These are phyloP conservation scores for Geotrypetes seraphini DNA, from an alignment of 2,797 vertebrate species.

Conservation along the genomic window DNA sequence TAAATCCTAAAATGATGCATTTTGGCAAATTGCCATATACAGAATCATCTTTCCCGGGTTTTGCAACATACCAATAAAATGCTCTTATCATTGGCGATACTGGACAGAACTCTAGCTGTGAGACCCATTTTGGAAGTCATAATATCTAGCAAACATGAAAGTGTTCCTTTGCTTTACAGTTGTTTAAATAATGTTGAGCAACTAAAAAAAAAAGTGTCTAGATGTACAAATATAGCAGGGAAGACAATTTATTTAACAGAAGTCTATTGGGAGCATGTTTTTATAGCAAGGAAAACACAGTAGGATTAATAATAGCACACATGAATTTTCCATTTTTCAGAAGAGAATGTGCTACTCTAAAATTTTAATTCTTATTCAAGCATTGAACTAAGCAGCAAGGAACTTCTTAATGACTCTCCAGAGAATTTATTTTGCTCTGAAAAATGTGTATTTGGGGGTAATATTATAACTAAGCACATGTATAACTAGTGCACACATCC, in stretches of 20 bases:
- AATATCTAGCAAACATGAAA: slow-evolving; percentile 9
- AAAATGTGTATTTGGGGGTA: slow-evolving; percentile 17
- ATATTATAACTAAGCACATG: too few relatives aligned
- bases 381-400: slow-evolving; percentile 6
- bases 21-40: not conserved
- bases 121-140: slow-evolving; percentile 2
- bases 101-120: not conserved
- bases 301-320: slow-evolving; percentile 35
- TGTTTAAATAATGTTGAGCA: slow-evolving; percentile 14
- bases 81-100: not conserved
- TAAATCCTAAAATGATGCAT: not conserved
- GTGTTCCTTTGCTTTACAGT: slow-evolving; percentile 21
- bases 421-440: slow-evolving; percentile 5
- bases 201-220: slow-evolving; percentile 30
- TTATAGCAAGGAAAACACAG: slow-evolving; percentile 48
- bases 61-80: not conserved
- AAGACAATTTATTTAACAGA: slow-evolving; percentile 49
- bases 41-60: not conserved
- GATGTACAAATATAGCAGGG: slow-evolving; percentile 36
- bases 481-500: too few relatives aligned
- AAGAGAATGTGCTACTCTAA: slow-evolving; percentile 21
- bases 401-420: slow-evolving; percentile 21
- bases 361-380: slow-evolving; percentile 1
- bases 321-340: slow-evolving; percentile 20
- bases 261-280: slow-evolving; percentile 44